These are phyloP conservation scores for Tryphoninae sp. DNA, from an alignment of 2,888 invertebrate species.

Conservation along the genomic window DNA sequence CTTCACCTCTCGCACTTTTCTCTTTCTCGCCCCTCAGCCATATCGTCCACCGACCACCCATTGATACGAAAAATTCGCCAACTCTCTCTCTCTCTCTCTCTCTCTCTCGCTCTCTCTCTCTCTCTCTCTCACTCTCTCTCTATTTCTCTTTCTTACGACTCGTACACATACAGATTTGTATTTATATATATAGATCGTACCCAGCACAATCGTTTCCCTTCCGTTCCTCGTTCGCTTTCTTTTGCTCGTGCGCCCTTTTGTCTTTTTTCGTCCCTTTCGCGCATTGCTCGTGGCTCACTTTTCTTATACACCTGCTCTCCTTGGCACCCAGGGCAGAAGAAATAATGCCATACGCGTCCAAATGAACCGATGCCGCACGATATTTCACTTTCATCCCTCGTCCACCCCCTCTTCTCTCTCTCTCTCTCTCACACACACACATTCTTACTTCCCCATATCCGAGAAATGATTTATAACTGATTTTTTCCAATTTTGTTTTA, in stretches of 20 bases:
- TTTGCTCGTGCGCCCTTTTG: constrained; percentile 3
- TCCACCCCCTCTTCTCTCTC: not conserved
- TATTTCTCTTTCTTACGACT: constrained; percentile 2
- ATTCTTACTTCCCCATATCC: not conserved
- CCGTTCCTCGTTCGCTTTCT: not conserved
- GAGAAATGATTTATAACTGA: constrained; percentile 30
- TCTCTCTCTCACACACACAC: no score
- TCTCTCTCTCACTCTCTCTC: no score
- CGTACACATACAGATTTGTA: not conserved
- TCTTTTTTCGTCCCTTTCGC: constrained; percentile 25
- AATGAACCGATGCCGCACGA: constrained; percentile 46
- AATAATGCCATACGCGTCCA: constrained; percentile 43
- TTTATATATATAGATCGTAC: not conserved
- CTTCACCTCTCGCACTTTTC: not conserved
- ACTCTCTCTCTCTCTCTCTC: not conserved
- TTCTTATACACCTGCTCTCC: constrained; percentile 35
- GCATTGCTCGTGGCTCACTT: constrained; percentile 35
- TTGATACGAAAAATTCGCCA: constrained; percentile 70
- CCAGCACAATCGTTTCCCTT: not conserved
- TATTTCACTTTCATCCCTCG: constrained; percentile 51
- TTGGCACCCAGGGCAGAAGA: constrained; percentile 24
- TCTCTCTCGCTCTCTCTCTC: not conserved
- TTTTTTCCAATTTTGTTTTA: constrained; percentile 20
- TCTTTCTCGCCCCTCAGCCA: constrained; percentile 64
- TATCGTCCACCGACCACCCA: constrained; percentile 75